Base-by-base conservation (phyloP, 2,888 invertebrate genomes). In the Cryptophagus acutangulus region DNA sequence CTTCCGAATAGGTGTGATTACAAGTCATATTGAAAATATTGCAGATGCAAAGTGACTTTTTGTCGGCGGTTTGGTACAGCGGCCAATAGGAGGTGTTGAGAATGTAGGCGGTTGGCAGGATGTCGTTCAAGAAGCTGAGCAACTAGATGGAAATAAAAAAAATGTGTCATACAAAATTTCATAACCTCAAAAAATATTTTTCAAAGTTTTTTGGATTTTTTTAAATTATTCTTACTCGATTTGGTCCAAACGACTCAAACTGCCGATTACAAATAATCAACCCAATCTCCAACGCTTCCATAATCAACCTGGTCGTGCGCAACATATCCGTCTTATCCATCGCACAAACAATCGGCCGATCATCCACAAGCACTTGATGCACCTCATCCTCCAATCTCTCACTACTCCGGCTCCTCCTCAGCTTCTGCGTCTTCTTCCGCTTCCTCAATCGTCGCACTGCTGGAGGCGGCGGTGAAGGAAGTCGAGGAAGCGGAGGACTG, bases 221-320 rank as follows among this genome's bases (percentile, higher is more conserved):
- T n/a, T n/a, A n/a, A n/a, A n/a, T n/a, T 57, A n/a, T 67, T 57
- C 46, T 66, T 68, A 49, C 71, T 70, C 12, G 68, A 63, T 33
- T 65, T 45, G 3, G 65, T 33, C 49, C 67, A 46, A 70, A 70
- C 9, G 17, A 13, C 6, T 9, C 33, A 3, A 42, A 35, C 33
- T 38, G 47, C 2, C 24, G 34, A 33, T 48, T 51, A 17, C 39
- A 42, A 12, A 46, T 20, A 14, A 36, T 25, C 15, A 51, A 38
- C 9, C 39, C 42, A 3, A 46, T 25, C 18, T 51, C 48, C 3
- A 46, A 18, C 16, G 41, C 34, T 38, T 51, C 48, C 14, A 46
- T 17, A 20, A 45, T 26, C 17, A 51, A 35, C 29, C 50, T 36
- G 5, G 20, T 38, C n/a, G 48, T 16, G 17, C 49, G 29, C 10